Percentiles rank a stretch among this genome's conserved stretches.
Evolutionary conservation across 2,888 invertebrate genomes (phyloP).

Genomic region (Zaprionus lineosus): DNA sequence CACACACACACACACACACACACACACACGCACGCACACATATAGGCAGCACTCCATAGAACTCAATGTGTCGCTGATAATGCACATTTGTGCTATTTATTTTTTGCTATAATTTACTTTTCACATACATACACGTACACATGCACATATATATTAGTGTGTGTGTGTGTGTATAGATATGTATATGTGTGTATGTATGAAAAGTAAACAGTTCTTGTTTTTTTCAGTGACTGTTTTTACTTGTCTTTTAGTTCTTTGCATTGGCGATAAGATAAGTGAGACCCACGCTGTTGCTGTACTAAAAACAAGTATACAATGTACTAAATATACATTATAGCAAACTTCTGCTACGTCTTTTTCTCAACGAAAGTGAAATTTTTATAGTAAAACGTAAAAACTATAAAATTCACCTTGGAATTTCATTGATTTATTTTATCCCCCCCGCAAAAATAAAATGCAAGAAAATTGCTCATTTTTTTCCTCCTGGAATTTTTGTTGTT

Average conservation of each 20-base stretch:
- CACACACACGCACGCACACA: not conserved
- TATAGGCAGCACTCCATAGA: no score
- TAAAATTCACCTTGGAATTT: slow-evolving; percentile 14
- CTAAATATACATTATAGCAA: no score
- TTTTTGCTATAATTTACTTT: slow-evolving; percentile 52
- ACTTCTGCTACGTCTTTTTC: no score
- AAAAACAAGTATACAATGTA: no score
- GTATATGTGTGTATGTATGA: no score
- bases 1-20: slow-evolving; percentile 7
- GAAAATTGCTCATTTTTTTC: no score
- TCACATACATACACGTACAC: slow-evolving; percentile 6
- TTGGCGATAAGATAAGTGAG: slow-evolving; percentile 50
- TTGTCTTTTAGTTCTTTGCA: slow-evolving; percentile 30
- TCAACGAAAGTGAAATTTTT: slow-evolving; percentile 46
- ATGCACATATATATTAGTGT: not conserved
- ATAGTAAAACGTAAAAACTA: no score
- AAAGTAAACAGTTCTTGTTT: slow-evolving; percentile 35
- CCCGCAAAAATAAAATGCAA: no score
- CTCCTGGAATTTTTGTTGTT: no score
- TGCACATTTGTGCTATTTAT: slow-evolving; percentile 78
- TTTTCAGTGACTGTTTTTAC: slow-evolving; percentile 25
- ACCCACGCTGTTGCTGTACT: slow-evolving; percentile 12
- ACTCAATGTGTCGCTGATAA: slow-evolving; percentile 63
- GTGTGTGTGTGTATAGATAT: not conserved
- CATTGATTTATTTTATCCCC: no score